Evolutionary conservation across 2,888 invertebrate genomes (phyloP).

Genomic region (Lottia scabra): DNA sequence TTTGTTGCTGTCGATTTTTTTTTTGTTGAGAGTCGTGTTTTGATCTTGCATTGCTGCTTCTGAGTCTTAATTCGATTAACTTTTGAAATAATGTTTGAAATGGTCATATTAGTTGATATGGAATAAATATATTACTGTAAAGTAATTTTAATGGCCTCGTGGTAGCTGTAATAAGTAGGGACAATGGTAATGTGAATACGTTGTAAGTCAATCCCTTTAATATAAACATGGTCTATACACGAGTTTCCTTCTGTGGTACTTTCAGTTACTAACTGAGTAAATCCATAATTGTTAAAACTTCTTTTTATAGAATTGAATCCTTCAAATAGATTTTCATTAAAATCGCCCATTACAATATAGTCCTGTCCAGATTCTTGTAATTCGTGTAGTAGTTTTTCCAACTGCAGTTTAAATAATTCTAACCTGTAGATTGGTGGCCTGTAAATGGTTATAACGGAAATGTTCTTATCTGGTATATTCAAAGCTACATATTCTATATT

Average conservation of each 20-base stretch:
- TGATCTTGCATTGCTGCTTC: too few species aligned
- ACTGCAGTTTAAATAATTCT: background rate
- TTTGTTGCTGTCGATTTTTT: too few species aligned
- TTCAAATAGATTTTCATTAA: slow-evolving; percentile 23
- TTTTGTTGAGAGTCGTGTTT: too few species aligned
- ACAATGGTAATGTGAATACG: slow-evolving; percentile 4
- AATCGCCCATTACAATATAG: slow-evolving; percentile 18
- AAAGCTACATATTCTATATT: slow-evolving; percentile 19
- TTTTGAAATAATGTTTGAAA: too few species aligned
- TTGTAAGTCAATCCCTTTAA: slow-evolving; percentile 10
- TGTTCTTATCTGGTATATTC: slow-evolving; percentile 5
- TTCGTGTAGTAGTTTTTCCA: background rate
- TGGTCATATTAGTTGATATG: too few species aligned
- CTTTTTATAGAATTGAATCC: background rate
- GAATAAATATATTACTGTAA: too few species aligned
- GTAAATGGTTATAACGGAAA: slow-evolving; percentile 13
- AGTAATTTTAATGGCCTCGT: slow-evolving; percentile 13
- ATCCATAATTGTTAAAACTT: slow-evolving; percentile 13
- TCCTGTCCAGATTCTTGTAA: background rate
- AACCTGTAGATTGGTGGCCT: slow-evolving; percentile 18
- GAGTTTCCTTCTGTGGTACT: slow-evolving; percentile 25
- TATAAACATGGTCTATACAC: slow-evolving; percentile 26
- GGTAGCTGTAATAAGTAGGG: slow-evolving; percentile 26
- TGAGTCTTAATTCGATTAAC: too few species aligned
- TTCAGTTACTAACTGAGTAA: slow-evolving; percentile 12